A percentile compares a stretch with the other conserved stretches of the same genome.
phyloP scores from a whole-genome alignment of 2,888 invertebrate species.

The Mystacides longicornis region DNA sequence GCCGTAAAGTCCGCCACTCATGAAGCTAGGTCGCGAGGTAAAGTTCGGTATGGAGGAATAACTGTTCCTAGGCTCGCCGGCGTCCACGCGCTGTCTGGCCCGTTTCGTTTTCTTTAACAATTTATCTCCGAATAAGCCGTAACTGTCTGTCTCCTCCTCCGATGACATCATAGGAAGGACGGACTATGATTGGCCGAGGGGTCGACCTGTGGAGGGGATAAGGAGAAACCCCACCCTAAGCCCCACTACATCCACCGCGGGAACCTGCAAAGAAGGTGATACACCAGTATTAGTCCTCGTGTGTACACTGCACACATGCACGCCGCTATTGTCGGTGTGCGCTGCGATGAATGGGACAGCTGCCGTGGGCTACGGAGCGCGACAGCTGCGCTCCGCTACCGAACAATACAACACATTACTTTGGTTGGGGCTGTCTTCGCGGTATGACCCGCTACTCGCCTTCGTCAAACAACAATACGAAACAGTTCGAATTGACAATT shows the following conservation, averaged over 20 bases:
- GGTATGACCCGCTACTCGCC: too few species aligned
- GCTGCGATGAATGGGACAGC: constrained; percentile 1
- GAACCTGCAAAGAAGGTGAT: constrained; percentile 21
- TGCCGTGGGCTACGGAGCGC: constrained; percentile 5
- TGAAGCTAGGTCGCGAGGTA: constrained; percentile 72
- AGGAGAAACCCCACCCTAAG: constrained; percentile 33
- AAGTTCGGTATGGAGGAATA: constrained; percentile 76
- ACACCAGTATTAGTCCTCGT: constrained; percentile 2
- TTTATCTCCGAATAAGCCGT: constrained; percentile 89
- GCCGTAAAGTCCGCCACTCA: constrained; percentile 81
- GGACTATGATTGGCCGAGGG: constrained; percentile 75
- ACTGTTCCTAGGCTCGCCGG: constrained; percentile 90
- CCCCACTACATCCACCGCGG: constrained; percentile 20
- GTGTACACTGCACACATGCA: neutral
- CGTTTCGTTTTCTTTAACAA: constrained; percentile 89
- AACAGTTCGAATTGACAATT: too few species aligned
- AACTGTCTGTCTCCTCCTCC: constrained; percentile 92
- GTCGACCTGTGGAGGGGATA: constrained; percentile 50
- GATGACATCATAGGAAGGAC: constrained; percentile 90
- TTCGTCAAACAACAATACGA: too few species aligned
- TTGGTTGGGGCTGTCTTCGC: too few species aligned
- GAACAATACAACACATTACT: neutral
- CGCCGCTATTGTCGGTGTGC: neutral
- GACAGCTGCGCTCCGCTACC: neutral
- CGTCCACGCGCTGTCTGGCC: constrained; percentile 93